phyloP scores from a whole-genome alignment of 2,113 vertebrate genomes.

The Stegostoma tigrinum region DNA sequence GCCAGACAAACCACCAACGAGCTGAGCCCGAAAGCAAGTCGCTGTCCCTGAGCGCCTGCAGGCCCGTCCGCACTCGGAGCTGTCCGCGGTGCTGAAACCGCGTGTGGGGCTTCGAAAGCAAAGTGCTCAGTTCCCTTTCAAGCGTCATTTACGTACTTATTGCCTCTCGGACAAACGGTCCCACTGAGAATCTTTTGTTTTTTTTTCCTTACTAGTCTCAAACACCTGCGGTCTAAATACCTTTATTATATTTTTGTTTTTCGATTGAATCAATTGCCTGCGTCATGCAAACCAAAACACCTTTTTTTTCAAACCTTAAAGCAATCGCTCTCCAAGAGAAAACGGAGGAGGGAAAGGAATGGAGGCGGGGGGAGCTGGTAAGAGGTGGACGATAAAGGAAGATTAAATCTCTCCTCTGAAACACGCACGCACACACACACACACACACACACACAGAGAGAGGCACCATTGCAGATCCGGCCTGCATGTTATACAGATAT shows the following conservation, averaged over 20 bases:
- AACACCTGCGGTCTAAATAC: neutral
- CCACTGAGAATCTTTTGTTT: neutral
- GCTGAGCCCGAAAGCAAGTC: too few species aligned
- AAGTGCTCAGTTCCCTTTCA: too few species aligned
- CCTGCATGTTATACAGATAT: neutral
- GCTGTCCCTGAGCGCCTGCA: neutral
- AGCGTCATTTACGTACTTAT: neutral
- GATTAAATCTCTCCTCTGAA: neutral
- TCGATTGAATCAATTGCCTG: neutral
- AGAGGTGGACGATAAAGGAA: neutral
- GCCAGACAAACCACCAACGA: too few species aligned
- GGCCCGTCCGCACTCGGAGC: neutral
- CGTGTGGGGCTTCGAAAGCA: too few species aligned
- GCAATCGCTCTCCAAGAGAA: neutral
- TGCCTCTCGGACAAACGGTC: neutral
- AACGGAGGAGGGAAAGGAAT: neutral
- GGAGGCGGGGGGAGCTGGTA: neutral
- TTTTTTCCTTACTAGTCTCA: too few species aligned
- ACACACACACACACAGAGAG: neutral
- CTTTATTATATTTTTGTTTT: neutral
- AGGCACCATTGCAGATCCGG: neutral
- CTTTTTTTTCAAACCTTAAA: neutral
- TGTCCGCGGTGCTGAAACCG: neutral
- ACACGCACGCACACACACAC: neutral
- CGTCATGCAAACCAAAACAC: neutral